A percentile compares a stretch with the other conserved stretches of the same genome.
Evolutionary conservation across 2,113 vertebrate species (phyloP).

Genomic region (Andinoacara biseriatus): DNA sequence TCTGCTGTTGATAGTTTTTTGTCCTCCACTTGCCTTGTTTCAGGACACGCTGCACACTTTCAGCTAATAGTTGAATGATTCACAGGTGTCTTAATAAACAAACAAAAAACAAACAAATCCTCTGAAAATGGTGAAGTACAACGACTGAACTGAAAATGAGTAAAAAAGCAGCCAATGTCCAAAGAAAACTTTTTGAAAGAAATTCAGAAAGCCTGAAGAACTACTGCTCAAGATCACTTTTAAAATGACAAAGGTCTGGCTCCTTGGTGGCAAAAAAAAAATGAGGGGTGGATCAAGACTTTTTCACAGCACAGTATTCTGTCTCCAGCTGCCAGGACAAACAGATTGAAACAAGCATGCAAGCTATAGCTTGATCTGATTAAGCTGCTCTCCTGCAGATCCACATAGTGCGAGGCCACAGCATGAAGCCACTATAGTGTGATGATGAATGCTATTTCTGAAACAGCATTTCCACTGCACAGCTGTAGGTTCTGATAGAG

Average conservation of each 20-base stretch:
- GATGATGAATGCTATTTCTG: conserved; percentile 19
- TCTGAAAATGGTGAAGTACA: too few species aligned
- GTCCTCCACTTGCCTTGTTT: too few species aligned
- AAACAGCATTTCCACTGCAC: background rate
- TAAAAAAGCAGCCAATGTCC: too few species aligned
- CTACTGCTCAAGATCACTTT: too few species aligned
- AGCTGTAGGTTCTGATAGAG: background rate
- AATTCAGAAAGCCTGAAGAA: background rate
- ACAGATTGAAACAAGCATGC: background rate
- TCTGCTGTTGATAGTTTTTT: too few species aligned
- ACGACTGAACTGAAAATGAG: too few species aligned
- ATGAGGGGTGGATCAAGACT: background rate
- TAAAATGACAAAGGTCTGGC: too few species aligned
- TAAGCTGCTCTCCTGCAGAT: conserved; percentile 2
- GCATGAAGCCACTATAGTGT: background rate
- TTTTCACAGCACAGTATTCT: background rate
- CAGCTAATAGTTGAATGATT: too few species aligned
- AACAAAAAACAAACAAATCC: too few species aligned
- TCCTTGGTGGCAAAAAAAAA: background rate
- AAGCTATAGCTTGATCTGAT: background rate
- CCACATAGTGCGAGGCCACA: background rate
- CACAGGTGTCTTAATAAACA: too few species aligned
- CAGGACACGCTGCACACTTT: too few species aligned
- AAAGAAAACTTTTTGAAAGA: too few species aligned
- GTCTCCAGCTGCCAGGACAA: background rate